Conservation (phyloP, 2,797 vertebrate species). For the Coilia nasus region DNA sequence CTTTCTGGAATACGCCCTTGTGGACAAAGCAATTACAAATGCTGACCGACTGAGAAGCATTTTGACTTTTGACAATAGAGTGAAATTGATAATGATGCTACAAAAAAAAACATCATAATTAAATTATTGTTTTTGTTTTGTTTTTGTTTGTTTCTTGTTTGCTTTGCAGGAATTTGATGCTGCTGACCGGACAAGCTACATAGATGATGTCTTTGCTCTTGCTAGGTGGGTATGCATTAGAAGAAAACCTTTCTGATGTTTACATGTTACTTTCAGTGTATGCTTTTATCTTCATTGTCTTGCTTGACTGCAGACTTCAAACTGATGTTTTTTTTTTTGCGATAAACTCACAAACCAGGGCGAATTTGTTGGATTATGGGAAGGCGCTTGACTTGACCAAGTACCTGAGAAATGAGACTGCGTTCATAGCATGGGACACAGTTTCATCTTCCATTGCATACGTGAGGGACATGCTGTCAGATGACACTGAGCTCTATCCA, state of each 20-base stretch:
- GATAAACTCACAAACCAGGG: conserved; percentile 66
- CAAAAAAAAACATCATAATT: neutral
- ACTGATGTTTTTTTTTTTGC: neutral
- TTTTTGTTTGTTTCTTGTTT: conserved; percentile 17
- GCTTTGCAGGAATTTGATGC: conserved; percentile 67
- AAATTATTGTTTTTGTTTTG: conserved; percentile 3
- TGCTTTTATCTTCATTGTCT: neutral
- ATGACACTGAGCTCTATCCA: conserved; percentile 74
- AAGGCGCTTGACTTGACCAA: conserved; percentile 81
- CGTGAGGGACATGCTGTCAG: conserved; percentile 84
- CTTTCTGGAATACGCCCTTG: no score
- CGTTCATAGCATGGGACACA: conserved; percentile 87
- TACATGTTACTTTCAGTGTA: conserved; percentile 4
- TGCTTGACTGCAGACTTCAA: neutral
- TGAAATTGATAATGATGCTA: neutral
- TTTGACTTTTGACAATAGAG: neutral
- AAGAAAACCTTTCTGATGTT: neutral
- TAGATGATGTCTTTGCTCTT: conserved; percentile 92
- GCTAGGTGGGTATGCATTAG: conserved; percentile 76
- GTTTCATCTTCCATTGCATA: conserved; percentile 81
- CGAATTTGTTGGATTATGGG: conserved; percentile 79
- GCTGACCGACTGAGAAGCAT: neutral
- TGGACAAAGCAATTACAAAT: neutral
- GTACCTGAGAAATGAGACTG: conserved; percentile 81
- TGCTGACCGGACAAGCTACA: conserved; percentile 85